Percentiles rank a stretch among this genome's conserved stretches.
Evolutionary conservation across 2,113 vertebrate species (phyloP).

Genomic region (Rhinolophus sinicus): DNA sequence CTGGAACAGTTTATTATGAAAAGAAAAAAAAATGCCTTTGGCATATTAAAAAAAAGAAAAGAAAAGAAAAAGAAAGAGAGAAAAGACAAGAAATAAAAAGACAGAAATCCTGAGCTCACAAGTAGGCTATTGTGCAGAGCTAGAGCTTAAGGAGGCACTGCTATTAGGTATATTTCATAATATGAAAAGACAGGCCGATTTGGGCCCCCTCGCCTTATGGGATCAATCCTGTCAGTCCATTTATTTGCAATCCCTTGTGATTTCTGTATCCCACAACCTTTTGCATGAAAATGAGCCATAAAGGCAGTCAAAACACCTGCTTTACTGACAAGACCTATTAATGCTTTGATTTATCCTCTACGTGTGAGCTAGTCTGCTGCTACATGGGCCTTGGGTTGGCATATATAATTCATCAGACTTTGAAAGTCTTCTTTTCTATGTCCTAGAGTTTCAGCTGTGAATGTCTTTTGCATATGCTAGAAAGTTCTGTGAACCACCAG

Average conservation of each 20-base stretch:
- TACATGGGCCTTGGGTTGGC: conserved; percentile 74
- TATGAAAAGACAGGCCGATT: conserved; percentile 88
- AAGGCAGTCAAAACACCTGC: conserved; percentile 89
- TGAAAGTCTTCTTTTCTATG: conserved; percentile 81
- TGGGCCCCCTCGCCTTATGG: conserved; percentile 84
- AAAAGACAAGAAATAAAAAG: background rate
- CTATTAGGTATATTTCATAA: conserved; percentile 87
- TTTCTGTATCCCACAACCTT: conserved; percentile 85
- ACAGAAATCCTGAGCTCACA: conserved; percentile 74
- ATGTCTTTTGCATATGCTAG: conserved; percentile 79
- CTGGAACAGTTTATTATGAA: conserved; percentile 83
- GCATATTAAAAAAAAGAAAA: conserved; percentile 73
- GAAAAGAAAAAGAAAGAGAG: background rate
- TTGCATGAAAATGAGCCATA: conserved; percentile 90
- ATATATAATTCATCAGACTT: conserved; percentile 84
- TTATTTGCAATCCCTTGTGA: conserved; percentile 88
- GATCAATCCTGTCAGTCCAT: conserved; percentile 86
- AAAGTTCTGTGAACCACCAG: conserved; percentile 55
- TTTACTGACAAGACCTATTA: conserved; percentile 88
- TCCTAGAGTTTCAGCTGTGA: conserved; percentile 76
- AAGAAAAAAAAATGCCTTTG: conserved; percentile 82
- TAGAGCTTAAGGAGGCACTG: conserved; percentile 72
- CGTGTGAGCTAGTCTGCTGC: conserved; percentile 78
- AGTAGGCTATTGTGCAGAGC: conserved; percentile 76
- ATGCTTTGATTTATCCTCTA: conserved; percentile 86